Evolutionary conservation across 2,113 vertebrate species (phyloP).

Genomic region (Dasypus novemcinctus): DNA sequence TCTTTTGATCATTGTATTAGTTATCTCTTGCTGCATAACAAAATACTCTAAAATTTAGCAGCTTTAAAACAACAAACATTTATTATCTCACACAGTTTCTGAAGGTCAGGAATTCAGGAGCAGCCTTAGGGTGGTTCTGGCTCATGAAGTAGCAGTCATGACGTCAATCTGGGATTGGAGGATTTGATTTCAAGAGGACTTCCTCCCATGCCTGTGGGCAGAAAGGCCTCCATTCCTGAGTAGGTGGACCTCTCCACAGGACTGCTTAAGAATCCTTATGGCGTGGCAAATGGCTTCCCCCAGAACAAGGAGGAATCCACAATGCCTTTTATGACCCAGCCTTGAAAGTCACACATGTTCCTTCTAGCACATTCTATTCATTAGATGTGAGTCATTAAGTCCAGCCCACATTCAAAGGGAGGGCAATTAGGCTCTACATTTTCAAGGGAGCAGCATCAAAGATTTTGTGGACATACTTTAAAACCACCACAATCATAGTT

Average conservation of each 20-base stretch:
- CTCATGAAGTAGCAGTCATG: neutral
- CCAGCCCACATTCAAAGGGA: neutral
- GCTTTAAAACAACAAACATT: neutral
- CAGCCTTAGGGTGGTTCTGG: neutral
- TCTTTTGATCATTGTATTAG: neutral
- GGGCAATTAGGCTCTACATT: neutral
- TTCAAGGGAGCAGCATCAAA: neutral
- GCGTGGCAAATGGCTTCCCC: neutral
- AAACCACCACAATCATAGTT: neutral
- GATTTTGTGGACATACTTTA: slow-evolving; percentile 3
- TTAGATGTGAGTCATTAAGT: neutral
- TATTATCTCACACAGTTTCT: neutral
- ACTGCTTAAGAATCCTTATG: neutral
- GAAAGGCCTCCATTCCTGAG: neutral
- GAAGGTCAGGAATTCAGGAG: neutral
- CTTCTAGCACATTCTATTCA: neutral
- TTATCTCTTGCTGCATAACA: neutral
- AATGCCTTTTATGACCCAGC: neutral
- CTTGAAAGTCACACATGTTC: neutral
- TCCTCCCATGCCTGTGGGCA: neutral
- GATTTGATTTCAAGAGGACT: neutral
- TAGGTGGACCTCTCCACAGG: neutral
- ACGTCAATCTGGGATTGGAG: neutral
- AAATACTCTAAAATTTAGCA: neutral
- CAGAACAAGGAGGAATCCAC: neutral